phyloP scores from a whole-genome alignment of 1,140 invertebrate species.

The Platyscapa corneri region DNA sequence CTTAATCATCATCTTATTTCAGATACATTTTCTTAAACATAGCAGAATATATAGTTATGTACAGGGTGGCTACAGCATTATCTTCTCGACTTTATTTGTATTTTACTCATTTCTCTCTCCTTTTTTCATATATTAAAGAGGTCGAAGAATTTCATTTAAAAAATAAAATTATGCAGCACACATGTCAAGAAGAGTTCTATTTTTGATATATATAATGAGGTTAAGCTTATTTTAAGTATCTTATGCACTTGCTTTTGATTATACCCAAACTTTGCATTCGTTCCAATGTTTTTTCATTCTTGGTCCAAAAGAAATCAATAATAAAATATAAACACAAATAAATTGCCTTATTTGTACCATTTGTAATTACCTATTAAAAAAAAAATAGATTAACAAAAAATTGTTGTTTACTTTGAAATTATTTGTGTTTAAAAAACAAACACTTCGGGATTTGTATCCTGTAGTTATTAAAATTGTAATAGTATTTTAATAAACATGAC shows the following conservation, averaged over 20 bases:
- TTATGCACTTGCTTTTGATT: background rate
- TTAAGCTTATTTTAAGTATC: slow-evolving; percentile 21
- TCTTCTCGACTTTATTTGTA: slow-evolving; percentile 34
- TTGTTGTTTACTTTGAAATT: no score
- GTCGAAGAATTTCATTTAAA: slow-evolving; percentile 22
- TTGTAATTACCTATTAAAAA: background rate
- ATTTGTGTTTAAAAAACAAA: no score
- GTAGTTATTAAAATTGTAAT: no score
- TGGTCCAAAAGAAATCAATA: no score
- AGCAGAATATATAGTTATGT: no score
- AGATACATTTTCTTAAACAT: background rate
- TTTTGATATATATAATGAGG: slow-evolving; percentile 36
- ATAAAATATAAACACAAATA: no score
- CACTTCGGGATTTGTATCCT: no score
- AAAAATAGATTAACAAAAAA: no score
- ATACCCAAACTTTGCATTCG: background rate
- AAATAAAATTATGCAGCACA: slow-evolving; percentile 35
- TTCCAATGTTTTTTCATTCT: background rate
- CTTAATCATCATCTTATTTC: no score
- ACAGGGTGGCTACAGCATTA: background rate
- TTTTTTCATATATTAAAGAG: slow-evolving; percentile 25
- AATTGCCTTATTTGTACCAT: no score
- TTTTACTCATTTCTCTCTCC: background rate
- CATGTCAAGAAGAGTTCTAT: slow-evolving; percentile 43
- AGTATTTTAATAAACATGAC: no score